Evolutionary conservation across 2,113 vertebrate species (phyloP), one percentile per base, ranked within the genome.

Genomic region (Regulus satrapa): DNA sequence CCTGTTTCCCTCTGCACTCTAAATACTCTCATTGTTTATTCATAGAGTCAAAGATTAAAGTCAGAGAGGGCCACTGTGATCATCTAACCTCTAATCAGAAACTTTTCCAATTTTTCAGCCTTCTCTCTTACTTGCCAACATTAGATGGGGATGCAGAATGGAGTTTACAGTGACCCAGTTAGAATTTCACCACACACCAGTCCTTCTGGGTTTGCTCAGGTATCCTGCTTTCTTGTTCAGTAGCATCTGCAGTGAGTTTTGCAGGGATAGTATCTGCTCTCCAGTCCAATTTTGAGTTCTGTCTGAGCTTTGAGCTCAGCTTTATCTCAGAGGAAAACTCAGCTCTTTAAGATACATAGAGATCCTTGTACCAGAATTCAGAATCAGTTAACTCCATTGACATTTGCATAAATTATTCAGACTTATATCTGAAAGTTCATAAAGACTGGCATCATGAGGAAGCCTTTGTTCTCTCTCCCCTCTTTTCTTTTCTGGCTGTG

Each of bases 21-120:
- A 94, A 94, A 91, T 78, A n/a, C 74, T 89, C 95, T 97, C 94
- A 95, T 96, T 95, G 93, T 93, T 96, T 97, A 96, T 95, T 96
- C 87, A 96, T 96, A 46, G 89, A 93, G 71, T 79, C 87, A 76
- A 87, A 93, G 89, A 96, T 95, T 97, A 95, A 95, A 97, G 66
- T 34, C 74, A 79, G 84, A 95, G 69, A 82, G 62, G 71, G 91
- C 67, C 41, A 92, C 85, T 89, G 63, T 94, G 87, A 94, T 96
- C 84, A 80, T 54, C 87, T 95, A 93, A 85, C 74, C 81, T 73
- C 87, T 94, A 94, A 88, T 85, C 91, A 95, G 85, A 94, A 94
- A 82, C 29, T 82, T 68, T 72, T 93, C 36, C 29, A 76, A 18
- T 76, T 88, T 94, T 89, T 95, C 74, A 89, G 16, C 34, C 46